Evolutionary conservation across 2,113 vertebrate genomes (phyloP).

Genomic region (Cynocephalus volans): DNA sequence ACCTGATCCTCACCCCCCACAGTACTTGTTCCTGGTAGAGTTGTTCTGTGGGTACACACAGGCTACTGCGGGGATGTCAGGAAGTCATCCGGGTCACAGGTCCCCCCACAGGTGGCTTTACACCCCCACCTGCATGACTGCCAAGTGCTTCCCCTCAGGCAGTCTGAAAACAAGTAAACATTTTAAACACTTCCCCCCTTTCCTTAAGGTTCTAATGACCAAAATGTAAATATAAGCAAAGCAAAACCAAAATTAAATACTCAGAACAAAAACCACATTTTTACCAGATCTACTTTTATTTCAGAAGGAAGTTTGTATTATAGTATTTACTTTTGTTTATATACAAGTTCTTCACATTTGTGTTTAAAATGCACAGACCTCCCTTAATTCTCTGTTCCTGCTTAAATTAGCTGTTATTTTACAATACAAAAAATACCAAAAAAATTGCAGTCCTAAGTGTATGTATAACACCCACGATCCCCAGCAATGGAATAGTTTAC

Average conservation of each 20-base stretch:
- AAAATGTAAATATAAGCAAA: conserved; percentile 43
- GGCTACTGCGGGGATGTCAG: rapidly evolving
- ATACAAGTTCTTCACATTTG: conserved; percentile 96
- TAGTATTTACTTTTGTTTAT: conserved; percentile 94
- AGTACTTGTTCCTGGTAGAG: background rate
- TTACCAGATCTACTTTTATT: conserved; percentile 95
- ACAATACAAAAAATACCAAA: conserved; percentile 97
- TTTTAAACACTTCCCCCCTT: background rate
- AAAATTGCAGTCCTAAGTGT: conserved; percentile 92
- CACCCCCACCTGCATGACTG: background rate
- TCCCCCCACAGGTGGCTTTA: background rate
- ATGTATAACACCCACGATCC: conserved; percentile 89
- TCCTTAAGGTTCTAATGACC: background rate
- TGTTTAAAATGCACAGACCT: conserved; percentile 92
- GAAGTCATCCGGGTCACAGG: background rate
- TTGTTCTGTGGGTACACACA: background rate
- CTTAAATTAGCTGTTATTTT: conserved; percentile 94
- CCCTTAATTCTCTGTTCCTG: conserved; percentile 88
- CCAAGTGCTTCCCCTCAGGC: background rate
- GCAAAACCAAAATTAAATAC: conserved; percentile 40
- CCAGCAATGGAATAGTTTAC: conserved; percentile 95
- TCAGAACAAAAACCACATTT: conserved; percentile 53
- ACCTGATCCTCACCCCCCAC: background rate
- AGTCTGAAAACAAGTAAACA: background rate
- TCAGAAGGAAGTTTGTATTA: conserved; percentile 90